These are phyloP conservation scores for Hormiphora californensis DNA, from an alignment of 37 sponge, comb jelly and placozoan genomes.

Conservation along the genomic window DNA sequence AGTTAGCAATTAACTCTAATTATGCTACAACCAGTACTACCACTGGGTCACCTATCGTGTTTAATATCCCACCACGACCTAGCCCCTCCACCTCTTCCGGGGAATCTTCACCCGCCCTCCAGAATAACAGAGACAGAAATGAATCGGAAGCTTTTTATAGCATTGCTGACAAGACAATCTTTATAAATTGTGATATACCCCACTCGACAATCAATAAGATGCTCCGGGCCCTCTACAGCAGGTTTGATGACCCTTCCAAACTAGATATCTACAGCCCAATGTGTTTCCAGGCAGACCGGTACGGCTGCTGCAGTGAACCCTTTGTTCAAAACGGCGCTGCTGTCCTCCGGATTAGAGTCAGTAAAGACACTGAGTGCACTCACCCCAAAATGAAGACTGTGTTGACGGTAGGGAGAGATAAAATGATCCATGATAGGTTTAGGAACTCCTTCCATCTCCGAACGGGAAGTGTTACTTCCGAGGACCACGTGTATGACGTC, in stretches of 20 bases:
- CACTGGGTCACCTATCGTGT: no score
- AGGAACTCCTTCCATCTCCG: not conserved
- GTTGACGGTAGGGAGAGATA: not conserved
- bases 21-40: not conserved
- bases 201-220: not conserved
- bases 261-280: not conserved
- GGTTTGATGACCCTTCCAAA: not conserved
- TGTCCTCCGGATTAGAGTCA: not conserved
- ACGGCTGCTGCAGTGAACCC: not conserved
- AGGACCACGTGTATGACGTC: no score
- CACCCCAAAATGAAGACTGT: not conserved
- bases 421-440: not conserved
- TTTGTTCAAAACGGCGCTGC: not conserved
- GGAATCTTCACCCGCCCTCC: not conserved
- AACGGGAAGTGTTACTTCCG: no score
- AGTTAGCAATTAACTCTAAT: not conserved
- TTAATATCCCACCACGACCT: not conserved
- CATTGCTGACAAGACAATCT: not conserved
- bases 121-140: not conserved
- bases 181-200: not conserved
- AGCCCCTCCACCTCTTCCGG: not conserved
- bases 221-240: not conserved
- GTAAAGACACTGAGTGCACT: not conserved
- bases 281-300: not conserved
- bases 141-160: not conserved